Conservation (phyloP, 2,888 invertebrate genomes). For the Sisyra nigra region DNA sequence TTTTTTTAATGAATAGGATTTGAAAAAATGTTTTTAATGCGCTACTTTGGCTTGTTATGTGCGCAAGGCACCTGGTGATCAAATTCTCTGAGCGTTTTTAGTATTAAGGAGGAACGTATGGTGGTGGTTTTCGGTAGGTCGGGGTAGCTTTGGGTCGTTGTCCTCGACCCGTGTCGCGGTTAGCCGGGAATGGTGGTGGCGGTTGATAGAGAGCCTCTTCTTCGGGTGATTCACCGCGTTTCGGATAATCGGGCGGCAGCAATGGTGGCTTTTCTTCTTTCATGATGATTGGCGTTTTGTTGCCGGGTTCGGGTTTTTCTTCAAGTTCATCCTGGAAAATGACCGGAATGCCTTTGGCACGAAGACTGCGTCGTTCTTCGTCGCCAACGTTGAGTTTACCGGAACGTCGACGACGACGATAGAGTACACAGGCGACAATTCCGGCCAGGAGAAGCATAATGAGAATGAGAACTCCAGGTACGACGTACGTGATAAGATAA, state of each 20-base stretch:
- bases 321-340: slow-evolving; percentile 96
- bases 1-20: no score
- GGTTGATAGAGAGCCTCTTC: slow-evolving; percentile 74
- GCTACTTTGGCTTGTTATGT: slow-evolving; percentile 9
- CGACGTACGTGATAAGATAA: slow-evolving; percentile 66
- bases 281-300: slow-evolving; percentile 85
- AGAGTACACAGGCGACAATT: slow-evolving; percentile 75
- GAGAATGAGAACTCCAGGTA: slow-evolving; percentile 77
- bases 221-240: slow-evolving; percentile 22
- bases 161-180: slow-evolving; percentile 54
- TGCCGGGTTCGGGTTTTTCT: slow-evolving; percentile 76
- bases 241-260: slow-evolving; percentile 62
- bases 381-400: slow-evolving; percentile 74
- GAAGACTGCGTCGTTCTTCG: slow-evolving; percentile 68
- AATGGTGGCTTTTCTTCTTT: slow-evolving; percentile 91
- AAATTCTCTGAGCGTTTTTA: background rate
- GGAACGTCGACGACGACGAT: slow-evolving; percentile 63
- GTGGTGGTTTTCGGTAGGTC: slow-evolving; percentile 89
- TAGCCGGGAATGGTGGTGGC: slow-evolving; percentile 68
- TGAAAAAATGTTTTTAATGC: background rate
- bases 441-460: slow-evolving; percentile 77
- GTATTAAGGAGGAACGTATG: slow-evolving; percentile 90
- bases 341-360: slow-evolving; percentile 78
- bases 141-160: slow-evolving; percentile 73
- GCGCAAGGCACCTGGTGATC: slow-evolving; percentile 9